Conservation (phyloP, 2,888 invertebrate species). For the Cylindroiulus punctatus region DNA sequence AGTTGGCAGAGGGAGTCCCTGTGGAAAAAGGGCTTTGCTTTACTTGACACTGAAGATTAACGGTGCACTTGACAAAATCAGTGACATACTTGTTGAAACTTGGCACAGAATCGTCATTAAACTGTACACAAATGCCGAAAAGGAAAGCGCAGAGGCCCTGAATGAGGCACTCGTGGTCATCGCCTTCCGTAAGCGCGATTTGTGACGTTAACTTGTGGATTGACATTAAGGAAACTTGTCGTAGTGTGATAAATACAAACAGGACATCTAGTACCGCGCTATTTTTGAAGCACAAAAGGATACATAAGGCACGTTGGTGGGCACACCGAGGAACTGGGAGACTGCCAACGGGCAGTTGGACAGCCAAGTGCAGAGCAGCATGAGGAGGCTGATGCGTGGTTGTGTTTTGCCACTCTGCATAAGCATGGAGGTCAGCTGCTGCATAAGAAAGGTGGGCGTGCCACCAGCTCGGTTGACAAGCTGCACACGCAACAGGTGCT, state of each 20-base stretch:
- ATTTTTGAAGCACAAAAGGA: slow-evolving; percentile 62
- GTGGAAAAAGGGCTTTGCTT: slow-evolving; percentile 19
- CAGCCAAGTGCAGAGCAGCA: slow-evolving; percentile 90
- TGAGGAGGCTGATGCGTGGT: slow-evolving; percentile 87
- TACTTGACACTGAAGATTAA: not conserved
- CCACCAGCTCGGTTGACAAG: slow-evolving; percentile 85
- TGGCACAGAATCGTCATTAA: slow-evolving; percentile 83
- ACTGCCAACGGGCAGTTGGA: slow-evolving; percentile 85
- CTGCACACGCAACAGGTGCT: slow-evolving; percentile 89
- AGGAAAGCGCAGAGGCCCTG: slow-evolving; percentile 91
- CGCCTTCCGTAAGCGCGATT: slow-evolving; percentile 77
- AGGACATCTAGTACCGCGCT: not conserved
- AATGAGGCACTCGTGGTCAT: slow-evolving; percentile 87
- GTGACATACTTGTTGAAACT: slow-evolving; percentile 74
- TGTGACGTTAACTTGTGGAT: slow-evolving; percentile 66
- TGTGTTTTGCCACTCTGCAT: slow-evolving; percentile 83
- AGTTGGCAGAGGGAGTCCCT: slow-evolving; percentile 75
- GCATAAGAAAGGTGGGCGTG: slow-evolving; percentile 87
- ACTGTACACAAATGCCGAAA: slow-evolving; percentile 89
- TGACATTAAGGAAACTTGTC: slow-evolving; percentile 13
- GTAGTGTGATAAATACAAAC: not conserved
- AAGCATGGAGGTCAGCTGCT: slow-evolving; percentile 85
- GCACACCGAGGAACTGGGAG: slow-evolving; percentile 79
- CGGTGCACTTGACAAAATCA: not conserved
- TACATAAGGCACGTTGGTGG: slow-evolving; percentile 82